Percentiles rank a stretch among this genome's conserved stretches.
Conservation (phyloP, 1,140 invertebrate species). For the Homalodisca vitripennis region DNA sequence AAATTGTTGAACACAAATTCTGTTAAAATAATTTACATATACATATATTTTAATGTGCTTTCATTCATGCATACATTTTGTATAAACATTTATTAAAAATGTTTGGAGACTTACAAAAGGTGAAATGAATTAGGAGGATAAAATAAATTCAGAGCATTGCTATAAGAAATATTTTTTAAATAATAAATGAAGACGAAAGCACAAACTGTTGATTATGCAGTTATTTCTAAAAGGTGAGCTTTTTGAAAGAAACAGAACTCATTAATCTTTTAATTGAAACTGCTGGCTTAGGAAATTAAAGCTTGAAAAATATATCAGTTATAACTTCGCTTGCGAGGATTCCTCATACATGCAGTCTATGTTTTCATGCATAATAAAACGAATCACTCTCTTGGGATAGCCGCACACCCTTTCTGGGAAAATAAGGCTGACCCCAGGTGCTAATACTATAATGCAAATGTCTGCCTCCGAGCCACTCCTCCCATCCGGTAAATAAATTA, state of each 20-base stretch:
- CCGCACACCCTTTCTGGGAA: neutral
- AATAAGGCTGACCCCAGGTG: conserved; percentile 6
- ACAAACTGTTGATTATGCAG: no score
- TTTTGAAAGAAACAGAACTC: neutral
- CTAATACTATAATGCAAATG: conserved; percentile 27
- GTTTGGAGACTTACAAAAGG: no score
- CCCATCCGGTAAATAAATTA: conserved; percentile 23
- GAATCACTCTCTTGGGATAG: conserved; percentile 20
- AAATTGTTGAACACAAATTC: no score
- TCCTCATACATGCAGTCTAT: conserved; percentile 1
- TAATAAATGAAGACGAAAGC: no score
- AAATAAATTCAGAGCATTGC: no score
- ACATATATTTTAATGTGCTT: no score
- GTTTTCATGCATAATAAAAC: conserved; percentile 26
- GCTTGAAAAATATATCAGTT: conserved; percentile 18
- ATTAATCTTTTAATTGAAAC: conserved; percentile 17
- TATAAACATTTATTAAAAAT: no score
- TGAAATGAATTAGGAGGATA: no score
- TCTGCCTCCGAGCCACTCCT: conserved; percentile 1
- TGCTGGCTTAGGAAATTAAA: conserved; percentile 23
- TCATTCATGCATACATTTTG: no score
- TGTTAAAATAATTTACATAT: no score
- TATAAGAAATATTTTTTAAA: no score
- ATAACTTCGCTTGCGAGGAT: conserved; percentile 1
- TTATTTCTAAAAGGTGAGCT: neutral